Base-by-base conservation (phyloP, 1,140 invertebrate species). In the Ips nitidus region DNA sequence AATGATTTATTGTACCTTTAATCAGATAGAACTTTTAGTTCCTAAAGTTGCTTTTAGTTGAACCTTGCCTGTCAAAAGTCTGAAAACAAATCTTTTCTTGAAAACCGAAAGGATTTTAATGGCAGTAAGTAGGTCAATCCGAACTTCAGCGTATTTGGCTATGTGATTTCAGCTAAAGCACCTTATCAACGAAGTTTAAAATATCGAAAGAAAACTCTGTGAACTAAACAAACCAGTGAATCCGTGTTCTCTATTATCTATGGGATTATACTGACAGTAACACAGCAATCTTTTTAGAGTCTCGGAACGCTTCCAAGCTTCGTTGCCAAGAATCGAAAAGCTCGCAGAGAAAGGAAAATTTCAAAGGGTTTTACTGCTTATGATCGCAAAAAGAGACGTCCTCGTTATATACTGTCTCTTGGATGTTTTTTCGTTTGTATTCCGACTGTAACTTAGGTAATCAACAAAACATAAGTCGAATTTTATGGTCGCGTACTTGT, bases 211-310 rank as follows among this genome's bases (percentile, higher is more conserved):
- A 68, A 68, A 68, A 68, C 38, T 68, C 66, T 41, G 60, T 61
- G 47, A 62, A 68, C 58, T 55, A 61, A 68, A 68, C 66, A 60
- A 68, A 53, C 57, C 57, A 41, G 40, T 22, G 45, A 60, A 68
- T 41, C 58, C 57, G 41, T 62, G 57, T 68, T 61, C 66, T 60
- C 66, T 52, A 68, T 68, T 68, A 68, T 57, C 47, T 41, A 55
- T 47, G 57, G 66, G 58, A 68, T 68, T 68, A 68, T 58, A 36
- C 66, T 68, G 66, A 60, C 57, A 68, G 40, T 55, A 59, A 61
- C 66, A 61, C 66, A 68, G 55, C 47, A 68, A 58, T 68, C 66
- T 68, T 68, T 61, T 68, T 68, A 61, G 22, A 68, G 66, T 68
- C 57, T 41, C 59, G 57, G 59, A 68, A 68, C 66, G 66, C 57